Base-by-base conservation (phyloP, 2,888 invertebrate genomes). In the Nysson spinosus region DNA sequence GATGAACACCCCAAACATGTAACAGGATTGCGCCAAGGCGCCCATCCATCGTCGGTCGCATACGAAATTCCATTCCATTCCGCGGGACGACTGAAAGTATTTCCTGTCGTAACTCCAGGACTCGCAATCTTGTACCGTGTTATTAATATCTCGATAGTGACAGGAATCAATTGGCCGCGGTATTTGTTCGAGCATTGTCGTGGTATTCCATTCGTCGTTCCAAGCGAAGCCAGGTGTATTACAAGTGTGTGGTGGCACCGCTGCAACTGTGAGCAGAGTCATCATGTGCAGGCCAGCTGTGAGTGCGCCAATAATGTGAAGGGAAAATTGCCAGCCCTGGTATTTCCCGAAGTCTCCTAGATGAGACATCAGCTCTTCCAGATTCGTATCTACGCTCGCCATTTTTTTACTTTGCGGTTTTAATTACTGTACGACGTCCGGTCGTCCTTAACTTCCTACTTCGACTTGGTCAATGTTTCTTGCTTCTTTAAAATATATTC, bases 231-330 rank as follows among this genome's bases (percentile, higher is more conserved):
- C 69, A 1, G 80, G 79, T 4, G 81, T 46, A 35, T 72, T 68
- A 61, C 81, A 89, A 87, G 88, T 87, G 87, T 95, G 93, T 32
- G 92, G 92, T 1, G 95, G 95, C 43, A 94, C 92, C 9, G 94
- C 94, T 1, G 94, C 94, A 0, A 95, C 94, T 0, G 94, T 95
- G 6, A 94, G 91, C 54, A 95, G 85, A 0, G 94, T 93, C 65
- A 95, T 86, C 95, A 95, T 95, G 83, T 95, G 95, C 81, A 94
- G 88, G 7, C 95, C 95, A 1, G 95, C 95, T 0, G 94, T 93
- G 77, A 95, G 87, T 0, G 93, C 95, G 5, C 94, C 92, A 35
- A 95, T 85, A 49, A 95, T 91, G 84, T 95, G 95, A 0, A 95
- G 89, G 34, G 91, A 88, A 84, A 94, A 95, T 86, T 95, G 95